phyloP scores from a whole-genome alignment of 2,797 vertebrate genomes.

The Picus viridis region DNA sequence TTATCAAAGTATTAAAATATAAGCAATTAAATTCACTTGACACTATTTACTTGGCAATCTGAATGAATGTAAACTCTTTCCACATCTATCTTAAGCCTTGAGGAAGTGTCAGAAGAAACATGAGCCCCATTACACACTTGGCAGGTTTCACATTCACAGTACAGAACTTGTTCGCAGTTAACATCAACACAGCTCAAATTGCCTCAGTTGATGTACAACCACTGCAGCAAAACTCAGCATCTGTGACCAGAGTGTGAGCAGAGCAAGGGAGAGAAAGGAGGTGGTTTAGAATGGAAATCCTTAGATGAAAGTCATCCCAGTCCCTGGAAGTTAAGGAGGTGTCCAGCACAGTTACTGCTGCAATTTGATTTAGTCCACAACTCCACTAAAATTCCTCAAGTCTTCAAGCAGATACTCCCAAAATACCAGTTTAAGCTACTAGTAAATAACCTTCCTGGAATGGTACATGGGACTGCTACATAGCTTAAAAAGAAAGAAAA shows the following conservation, averaged over 20 bases:
- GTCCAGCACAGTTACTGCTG: not conserved
- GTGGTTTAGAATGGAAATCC: not conserved
- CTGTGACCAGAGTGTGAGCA: not conserved
- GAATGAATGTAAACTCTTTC: not conserved
- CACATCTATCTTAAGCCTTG: not conserved
- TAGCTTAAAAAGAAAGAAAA: not conserved
- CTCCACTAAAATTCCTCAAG: not conserved
- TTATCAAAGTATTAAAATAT: not conserved
- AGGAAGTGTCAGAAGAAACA: not conserved
- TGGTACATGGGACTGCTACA: not conserved
- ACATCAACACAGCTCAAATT: not conserved
- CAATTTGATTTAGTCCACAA: not conserved
- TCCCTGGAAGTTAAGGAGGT: not conserved
- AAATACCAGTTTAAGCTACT: not conserved
- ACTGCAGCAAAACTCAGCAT: not conserved
- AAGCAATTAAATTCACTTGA: not conserved
- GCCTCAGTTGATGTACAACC: not conserved
- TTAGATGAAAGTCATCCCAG: not conserved
- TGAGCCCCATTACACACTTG: not conserved
- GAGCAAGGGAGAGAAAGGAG: not conserved
- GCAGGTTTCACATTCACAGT: not conserved
- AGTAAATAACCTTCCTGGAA: not conserved
- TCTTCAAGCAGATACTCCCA: not conserved
- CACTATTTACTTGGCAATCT: not conserved
- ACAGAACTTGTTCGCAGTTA: not conserved